Evolutionary conservation across 2,888 invertebrate species (phyloP).

Genomic region (Macrosiphum euphorbiae): DNA sequence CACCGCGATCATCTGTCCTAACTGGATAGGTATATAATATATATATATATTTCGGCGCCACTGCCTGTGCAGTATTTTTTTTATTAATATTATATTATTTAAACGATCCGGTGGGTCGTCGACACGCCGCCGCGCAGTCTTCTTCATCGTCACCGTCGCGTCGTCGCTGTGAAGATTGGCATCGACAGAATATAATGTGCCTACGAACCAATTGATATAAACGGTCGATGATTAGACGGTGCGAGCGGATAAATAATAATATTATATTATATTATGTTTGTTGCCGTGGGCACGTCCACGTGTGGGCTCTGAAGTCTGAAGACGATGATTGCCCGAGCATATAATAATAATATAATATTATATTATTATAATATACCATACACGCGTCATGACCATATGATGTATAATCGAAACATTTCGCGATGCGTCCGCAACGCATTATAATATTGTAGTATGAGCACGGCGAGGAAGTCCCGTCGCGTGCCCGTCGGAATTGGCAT

Average conservation of each 20-base stretch:
- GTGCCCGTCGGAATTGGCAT: not conserved
- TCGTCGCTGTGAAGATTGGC: not conserved
- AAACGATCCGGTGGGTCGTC: conserved; percentile 5
- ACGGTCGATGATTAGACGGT: conserved; percentile 19
- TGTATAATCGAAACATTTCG: conserved; percentile 12
- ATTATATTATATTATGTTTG: not conserved
- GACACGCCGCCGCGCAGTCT: not conserved
- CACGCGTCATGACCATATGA: not conserved
- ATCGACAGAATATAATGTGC: not conserved
- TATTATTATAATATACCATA: not conserved
- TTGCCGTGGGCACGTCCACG: conserved; percentile 4
- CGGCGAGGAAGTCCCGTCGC: not conserved
- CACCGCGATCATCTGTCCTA: not conserved
- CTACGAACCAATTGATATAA: conserved; percentile 33
- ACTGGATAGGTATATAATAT: not conserved
- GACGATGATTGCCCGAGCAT: not conserved
- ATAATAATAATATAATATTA: not conserved
- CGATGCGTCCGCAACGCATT: not conserved
- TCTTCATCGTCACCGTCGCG: not conserved
- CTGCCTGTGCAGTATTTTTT: not conserved
- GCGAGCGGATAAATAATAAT: not conserved
- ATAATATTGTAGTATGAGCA: not conserved
- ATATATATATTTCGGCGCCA: not conserved
- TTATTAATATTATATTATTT: not conserved
- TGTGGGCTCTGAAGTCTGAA: conserved; percentile 17